Evolutionary conservation across 2,797 vertebrate species (phyloP), one percentile per base, ranked within the genome.

Genomic region (Uromys caudimaculatus): DNA sequence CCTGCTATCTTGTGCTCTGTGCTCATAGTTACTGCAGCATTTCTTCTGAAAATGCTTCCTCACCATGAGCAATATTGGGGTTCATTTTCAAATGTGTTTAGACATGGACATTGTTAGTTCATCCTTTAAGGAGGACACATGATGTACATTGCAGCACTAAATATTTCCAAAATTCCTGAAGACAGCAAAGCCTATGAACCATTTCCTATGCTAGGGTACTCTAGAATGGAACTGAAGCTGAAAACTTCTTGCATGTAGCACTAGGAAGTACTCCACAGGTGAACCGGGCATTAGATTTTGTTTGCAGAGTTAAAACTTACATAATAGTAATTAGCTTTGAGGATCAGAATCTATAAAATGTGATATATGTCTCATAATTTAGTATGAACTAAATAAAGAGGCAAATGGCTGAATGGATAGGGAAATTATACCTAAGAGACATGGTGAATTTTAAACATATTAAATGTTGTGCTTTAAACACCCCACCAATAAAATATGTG

Each of bases 351-450:
- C n/a, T 78, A 2, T 71, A 73, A 95, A 88, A 86, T 32, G 24
- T 5, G 17, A 38, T 29, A 58, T 12, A 44, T 10, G 60, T 89
- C 60, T 90, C n/a, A 75, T 75, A 79, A 58, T 84, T 90, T 87
- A 73, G 86, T 73, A 56, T 62, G 73, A 94, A 96, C 24, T 24
- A 67, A 67, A 73, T 77, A 73, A 76, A 84, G 79, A 77, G 60
- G 79, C 77, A 4, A 90, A 11, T 67, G 4, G 9, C 38, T 23
- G 1, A 93, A 21, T 14, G 3, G 52, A 93, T 24, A 47, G 32
- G 17, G 82, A 71, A 90, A 87, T 62, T n/a, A 50, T 16, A 52
- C 4, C 35, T 81, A 64, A 69, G 73, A 54, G 38, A n/a, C 3
- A 52, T 0, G 3, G 38, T 13, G 0, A 67, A 52, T 81, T 35